Conservation (phyloP, 2,797 vertebrate genomes). For the Discoglossus pictus region DNA sequence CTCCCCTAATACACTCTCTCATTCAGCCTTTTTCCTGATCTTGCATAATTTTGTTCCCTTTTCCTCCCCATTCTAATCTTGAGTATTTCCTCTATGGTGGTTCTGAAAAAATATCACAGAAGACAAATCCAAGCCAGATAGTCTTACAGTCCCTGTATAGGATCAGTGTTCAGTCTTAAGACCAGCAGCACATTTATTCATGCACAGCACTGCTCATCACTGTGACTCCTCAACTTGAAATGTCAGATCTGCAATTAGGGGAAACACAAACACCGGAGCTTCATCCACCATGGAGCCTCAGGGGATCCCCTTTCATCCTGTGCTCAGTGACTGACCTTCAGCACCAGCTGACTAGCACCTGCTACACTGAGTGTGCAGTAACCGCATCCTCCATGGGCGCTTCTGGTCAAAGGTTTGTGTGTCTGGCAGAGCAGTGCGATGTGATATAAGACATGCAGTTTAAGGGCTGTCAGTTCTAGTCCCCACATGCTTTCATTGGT, state of each 20-base stretch:
- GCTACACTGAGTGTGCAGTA: conserved; percentile 29
- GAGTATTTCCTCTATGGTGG: too few relatives aligned
- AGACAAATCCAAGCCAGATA: too few relatives aligned
- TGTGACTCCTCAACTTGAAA: conserved; percentile 42
- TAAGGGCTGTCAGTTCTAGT: not conserved
- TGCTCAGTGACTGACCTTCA: conserved; percentile 47
- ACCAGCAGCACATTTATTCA: conserved; percentile 1
- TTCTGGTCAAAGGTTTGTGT: conserved; percentile 39
- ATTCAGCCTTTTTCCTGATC: too few relatives aligned
- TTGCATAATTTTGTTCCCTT: too few relatives aligned
- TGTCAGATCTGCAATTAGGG: conserved; percentile 48
- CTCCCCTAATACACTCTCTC: too few relatives aligned
- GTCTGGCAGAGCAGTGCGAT: conserved; percentile 33
- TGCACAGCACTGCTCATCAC: conserved; percentile 10
- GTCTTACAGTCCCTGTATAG: too few relatives aligned
- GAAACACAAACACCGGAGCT: conserved; percentile 35
- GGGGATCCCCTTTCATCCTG: conserved; percentile 45
- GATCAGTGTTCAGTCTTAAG: too few relatives aligned
- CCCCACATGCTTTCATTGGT: not conserved
- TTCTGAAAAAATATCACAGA: too few relatives aligned
- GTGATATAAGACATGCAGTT: conserved; percentile 11
- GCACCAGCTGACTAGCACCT: conserved; percentile 28
- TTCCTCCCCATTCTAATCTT: too few relatives aligned
- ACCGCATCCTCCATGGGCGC: conserved; percentile 38
- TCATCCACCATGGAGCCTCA: conserved; percentile 17